phyloP scores from a whole-genome alignment of 2,113 vertebrate genomes.

The Prionailurus bengalensis region DNA sequence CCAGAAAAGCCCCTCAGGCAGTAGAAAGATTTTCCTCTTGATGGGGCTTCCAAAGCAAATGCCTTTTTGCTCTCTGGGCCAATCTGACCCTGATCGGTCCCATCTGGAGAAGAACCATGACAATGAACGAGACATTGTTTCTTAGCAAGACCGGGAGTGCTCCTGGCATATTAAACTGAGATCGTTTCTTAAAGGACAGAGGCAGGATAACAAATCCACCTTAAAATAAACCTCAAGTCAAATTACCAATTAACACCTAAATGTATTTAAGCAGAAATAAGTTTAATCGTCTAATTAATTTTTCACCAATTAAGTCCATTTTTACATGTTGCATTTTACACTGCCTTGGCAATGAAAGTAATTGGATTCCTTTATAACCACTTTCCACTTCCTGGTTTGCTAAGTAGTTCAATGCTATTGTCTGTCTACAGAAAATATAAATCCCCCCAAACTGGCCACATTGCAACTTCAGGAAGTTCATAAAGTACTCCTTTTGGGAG shows the following conservation, averaged over 20 bases:
- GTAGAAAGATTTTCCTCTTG: constrained; percentile 31
- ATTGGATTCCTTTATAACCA: constrained; percentile 77
- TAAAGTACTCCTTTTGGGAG: constrained; percentile 10
- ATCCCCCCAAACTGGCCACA: constrained; percentile 66
- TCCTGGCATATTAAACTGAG: constrained; percentile 12
- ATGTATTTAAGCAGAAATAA: constrained; percentile 83
- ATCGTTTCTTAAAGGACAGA: constrained; percentile 56
- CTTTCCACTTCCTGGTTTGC: constrained; percentile 77
- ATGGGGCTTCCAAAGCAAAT: constrained; percentile 63
- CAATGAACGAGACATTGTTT: not conserved
- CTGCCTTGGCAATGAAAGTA: constrained; percentile 74
- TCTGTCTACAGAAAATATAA: constrained; percentile 72
- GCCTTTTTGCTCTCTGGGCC: constrained; percentile 63
- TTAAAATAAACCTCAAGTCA: constrained; percentile 72
- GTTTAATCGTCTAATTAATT: constrained; percentile 84
- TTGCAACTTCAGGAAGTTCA: constrained; percentile 62
- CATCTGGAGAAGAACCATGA: constrained; percentile 62
- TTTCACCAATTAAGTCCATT: constrained; percentile 81
- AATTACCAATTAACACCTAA: constrained; percentile 80
- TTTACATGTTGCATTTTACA: constrained; percentile 70
- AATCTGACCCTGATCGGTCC: constrained; percentile 48
- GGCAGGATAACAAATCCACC: constrained; percentile 58
- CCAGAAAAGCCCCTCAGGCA: constrained; percentile 55
- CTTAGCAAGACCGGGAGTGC: constrained; percentile 16
- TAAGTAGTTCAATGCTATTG: constrained; percentile 69